Conservation (phyloP, 2,113 vertebrate genomes). For the Brienomyrus longianalis region DNA sequence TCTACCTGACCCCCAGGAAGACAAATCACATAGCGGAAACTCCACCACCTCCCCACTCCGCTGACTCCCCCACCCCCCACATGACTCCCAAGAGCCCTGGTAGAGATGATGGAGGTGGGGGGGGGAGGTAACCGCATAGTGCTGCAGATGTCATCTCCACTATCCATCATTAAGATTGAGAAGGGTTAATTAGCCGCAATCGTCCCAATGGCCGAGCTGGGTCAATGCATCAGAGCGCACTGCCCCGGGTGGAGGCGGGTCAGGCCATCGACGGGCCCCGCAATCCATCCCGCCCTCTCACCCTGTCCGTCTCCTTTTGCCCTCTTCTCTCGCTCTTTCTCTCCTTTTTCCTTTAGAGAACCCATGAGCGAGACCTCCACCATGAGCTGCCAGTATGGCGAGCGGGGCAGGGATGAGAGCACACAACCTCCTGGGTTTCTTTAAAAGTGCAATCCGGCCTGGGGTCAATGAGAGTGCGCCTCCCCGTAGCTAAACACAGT, state of each 20-base stretch:
- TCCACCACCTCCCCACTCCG: neutral
- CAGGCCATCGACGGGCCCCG: neutral
- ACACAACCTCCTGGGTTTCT: conserved; percentile 12
- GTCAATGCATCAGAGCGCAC: conserved; percentile 22
- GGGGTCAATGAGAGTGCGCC: conserved; percentile 25
- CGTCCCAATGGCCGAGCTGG: conserved; percentile 10
- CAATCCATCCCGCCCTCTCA: neutral
- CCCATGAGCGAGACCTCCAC: conserved; percentile 8
- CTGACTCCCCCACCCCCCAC: neutral
- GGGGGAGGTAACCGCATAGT: neutral
- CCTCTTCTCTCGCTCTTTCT: neutral
- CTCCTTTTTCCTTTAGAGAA: neutral
- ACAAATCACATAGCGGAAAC: neutral
- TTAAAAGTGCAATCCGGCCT: conserved; percentile 20
- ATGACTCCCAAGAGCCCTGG: neutral
- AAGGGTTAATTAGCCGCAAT: conserved; percentile 27
- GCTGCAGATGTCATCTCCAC: conserved; percentile 14
- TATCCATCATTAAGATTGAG: conserved; percentile 28
- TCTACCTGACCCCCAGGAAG: neutral
- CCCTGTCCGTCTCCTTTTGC: neutral
- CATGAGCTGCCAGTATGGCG: conserved; percentile 18
- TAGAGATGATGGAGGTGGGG: conserved; percentile 2
- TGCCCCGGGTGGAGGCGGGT: conserved; percentile 1
- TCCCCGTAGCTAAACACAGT: conserved; percentile 16
- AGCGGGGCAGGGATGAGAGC: neutral